Evolutionary conservation across 2,888 invertebrate genomes (phyloP).

Genomic region (Eristalis pertinax): DNA sequence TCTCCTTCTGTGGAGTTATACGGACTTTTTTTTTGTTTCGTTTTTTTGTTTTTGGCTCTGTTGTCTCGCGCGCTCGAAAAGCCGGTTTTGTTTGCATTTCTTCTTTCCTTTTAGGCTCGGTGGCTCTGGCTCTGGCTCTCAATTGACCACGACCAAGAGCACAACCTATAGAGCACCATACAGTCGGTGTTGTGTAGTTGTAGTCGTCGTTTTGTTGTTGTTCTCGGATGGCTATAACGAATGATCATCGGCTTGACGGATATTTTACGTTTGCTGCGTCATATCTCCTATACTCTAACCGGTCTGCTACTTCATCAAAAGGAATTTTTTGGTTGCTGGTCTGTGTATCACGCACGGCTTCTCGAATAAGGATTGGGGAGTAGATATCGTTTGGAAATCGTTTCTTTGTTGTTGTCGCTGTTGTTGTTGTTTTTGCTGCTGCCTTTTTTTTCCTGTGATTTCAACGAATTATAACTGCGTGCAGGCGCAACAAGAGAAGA

Average conservation of each 20-base stretch:
- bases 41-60: background rate
- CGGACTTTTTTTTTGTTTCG: constrained; percentile 6
- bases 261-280: constrained; percentile 72
- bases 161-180: constrained; percentile 67
- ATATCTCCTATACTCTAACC: constrained; percentile 61
- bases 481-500: constrained; percentile 42
- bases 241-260: constrained; percentile 61
- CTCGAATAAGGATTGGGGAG: constrained; percentile 57
- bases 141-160: constrained; percentile 69
- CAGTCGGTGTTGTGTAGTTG: background rate
- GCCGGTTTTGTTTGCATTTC: constrained; percentile 65
- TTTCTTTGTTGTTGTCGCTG: background rate
- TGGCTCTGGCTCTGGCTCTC: constrained; percentile 50
- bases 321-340: constrained; percentile 61
- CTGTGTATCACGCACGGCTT: constrained; percentile 26
- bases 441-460: background rate
- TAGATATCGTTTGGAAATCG: constrained; percentile 26
- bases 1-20: constrained; percentile 54
- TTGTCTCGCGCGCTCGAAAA: constrained; percentile 21
- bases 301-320: constrained; percentile 62
- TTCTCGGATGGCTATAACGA: constrained; percentile 24
- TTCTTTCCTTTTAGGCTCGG: constrained; percentile 47
- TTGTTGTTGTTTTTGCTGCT: background rate
- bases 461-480: constrained; percentile 33
- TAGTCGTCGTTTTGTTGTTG: background rate